Evolutionary conservation across 2,888 invertebrate genomes (phyloP).

Genomic region (Dinocampus coccinellae): DNA sequence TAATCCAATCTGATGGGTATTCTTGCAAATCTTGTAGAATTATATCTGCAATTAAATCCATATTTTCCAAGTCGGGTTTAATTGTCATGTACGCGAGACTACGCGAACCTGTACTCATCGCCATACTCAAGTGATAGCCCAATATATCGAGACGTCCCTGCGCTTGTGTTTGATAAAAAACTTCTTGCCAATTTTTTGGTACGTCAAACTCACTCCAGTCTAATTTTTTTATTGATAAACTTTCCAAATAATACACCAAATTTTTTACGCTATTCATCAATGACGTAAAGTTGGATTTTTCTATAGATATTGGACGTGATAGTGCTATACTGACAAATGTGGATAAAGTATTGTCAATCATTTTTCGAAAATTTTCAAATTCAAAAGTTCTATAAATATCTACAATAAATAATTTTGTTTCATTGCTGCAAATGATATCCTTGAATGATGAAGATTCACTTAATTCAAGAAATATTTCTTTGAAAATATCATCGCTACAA

Average conservation of each 20-base stretch:
- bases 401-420: slow-evolving; percentile 53
- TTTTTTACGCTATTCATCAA: slow-evolving; percentile 48
- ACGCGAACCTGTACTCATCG: slow-evolving; percentile 50
- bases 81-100: slow-evolving; percentile 56
- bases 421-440: slow-evolving; percentile 54
- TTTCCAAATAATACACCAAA: slow-evolving; percentile 52
- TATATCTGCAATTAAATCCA: slow-evolving; percentile 54
- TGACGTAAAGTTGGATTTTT: slow-evolving; percentile 58
- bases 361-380: slow-evolving; percentile 51
- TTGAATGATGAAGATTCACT: slow-evolving; percentile 42
- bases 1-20: slow-evolving; percentile 56
- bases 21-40: slow-evolving; percentile 51
- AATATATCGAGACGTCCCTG: slow-evolving; percentile 52
- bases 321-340: slow-evolving; percentile 55
- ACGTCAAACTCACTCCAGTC: slow-evolving; percentile 52
- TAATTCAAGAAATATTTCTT: slow-evolving; percentile 52
- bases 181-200: slow-evolving; percentile 46
- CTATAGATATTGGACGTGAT: slow-evolving; percentile 47
- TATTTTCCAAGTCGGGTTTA: slow-evolving; percentile 54
- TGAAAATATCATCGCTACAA: slow-evolving; percentile 51
- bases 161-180: slow-evolving; percentile 45
- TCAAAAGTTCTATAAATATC: slow-evolving; percentile 56
- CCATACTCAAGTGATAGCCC: slow-evolving; percentile 58
- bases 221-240: slow-evolving; percentile 41
- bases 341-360: slow-evolving; percentile 53